Conservation (phyloP, 2,888 invertebrate genomes). For the Baccha elongata region DNA sequence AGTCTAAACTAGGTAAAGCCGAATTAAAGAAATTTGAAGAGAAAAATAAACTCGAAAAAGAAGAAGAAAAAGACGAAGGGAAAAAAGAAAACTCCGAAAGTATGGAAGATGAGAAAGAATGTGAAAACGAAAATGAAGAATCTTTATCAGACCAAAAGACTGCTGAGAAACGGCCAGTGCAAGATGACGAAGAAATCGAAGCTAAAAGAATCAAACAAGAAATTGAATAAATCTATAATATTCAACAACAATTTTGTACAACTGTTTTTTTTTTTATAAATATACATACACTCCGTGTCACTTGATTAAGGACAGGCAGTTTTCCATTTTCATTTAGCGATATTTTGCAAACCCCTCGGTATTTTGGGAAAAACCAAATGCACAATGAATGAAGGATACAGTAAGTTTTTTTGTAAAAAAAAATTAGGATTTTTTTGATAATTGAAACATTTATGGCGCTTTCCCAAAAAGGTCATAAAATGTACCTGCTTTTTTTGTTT, state of each 20-base stretch:
- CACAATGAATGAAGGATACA: no score
- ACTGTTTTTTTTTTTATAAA: neutral
- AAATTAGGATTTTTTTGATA: no score
- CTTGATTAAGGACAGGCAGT: no score
- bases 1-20: conserved; percentile 84
- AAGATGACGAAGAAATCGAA: conserved; percentile 7
- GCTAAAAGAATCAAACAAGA: conserved; percentile 29
- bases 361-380: no score
- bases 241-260: neutral
- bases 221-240: neutral
- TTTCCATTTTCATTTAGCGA: no score
- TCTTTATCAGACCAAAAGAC: neutral
- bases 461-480: no score
- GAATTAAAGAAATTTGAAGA: conserved; percentile 74
- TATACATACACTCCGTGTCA: no score
- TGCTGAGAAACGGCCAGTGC: conserved; percentile 12
- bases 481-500: no score
- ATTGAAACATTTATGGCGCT: no score
- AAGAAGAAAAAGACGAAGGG: neutral
- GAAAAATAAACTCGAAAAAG: conserved; percentile 36
- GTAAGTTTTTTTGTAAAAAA: no score
- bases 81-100: neutral
- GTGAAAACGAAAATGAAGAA: neutral
- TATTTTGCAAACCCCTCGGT: no score
- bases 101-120: neutral